Base-by-base conservation (phyloP, 2,797 vertebrate species). In the Urosaurus nigricauda region DNA sequence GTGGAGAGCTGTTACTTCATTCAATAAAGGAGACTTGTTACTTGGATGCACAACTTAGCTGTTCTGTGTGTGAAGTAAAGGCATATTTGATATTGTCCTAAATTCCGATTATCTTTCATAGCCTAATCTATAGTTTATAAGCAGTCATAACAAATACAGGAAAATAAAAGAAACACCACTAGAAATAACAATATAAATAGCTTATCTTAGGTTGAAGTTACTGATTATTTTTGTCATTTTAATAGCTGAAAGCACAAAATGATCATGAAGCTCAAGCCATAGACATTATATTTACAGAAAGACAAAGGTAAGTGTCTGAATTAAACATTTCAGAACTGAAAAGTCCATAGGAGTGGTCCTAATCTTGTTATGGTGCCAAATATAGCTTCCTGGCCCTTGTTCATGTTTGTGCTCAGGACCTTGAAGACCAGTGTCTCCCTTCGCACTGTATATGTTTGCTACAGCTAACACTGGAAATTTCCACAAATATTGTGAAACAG, bases 261-360 rank as follows among this genome's bases (percentile, higher is more conserved):
- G 98, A 99, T 96, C 96, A 95, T 77, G 98, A 99, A 13, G 96
- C 98, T 79, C 97, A 98, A 87, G 97, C 96, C 80, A 98, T 99
- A 87, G 98, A 99, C 92, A 95, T 97, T 91, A 98, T 99, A 96
- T 99, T 99, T 96, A 98, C 98, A 13, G 98, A 99, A 93, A 98
- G 98, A 96, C 97, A 98, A 96, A 94, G 96, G 98, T 99, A 96
- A 98, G 98, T 98, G 94, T n/a, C 86, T 82, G n/a, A 87, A 92
- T 0, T 35, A 1, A 65, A 32, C 87, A 26, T 83, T 75, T 51
- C 71, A 92, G 90, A 85, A 85, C 2, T 6, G 0, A 6, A 60
- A 75, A 70, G 40, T 19, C 17, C 47, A 14, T 13, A 32, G 21
- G 32, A 47, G 47, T 40, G 51, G 74, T 73, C 32, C 24, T 17